These are phyloP conservation scores for Gouania willdenowi DNA, from an alignment of 2,797 vertebrate species.

Conservation along the genomic window DNA sequence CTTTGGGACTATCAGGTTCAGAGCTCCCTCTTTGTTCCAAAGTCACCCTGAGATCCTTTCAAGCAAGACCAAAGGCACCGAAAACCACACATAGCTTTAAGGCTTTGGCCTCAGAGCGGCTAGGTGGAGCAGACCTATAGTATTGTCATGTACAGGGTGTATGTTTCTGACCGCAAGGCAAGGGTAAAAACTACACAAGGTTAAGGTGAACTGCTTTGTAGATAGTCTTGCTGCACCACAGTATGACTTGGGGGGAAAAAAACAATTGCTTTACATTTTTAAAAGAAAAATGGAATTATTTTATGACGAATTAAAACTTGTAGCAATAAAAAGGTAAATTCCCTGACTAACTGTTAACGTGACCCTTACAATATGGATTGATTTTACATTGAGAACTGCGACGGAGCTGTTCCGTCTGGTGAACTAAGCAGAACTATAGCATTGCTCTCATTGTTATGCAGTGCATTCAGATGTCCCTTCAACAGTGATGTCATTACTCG, in stretches of 20 bases:
- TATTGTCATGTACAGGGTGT: constrained; percentile 42
- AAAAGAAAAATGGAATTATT: too few relatives aligned
- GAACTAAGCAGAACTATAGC: neutral
- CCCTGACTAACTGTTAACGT: too few relatives aligned
- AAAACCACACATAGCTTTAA: constrained; percentile 57
- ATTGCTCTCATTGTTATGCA: constrained; percentile 14
- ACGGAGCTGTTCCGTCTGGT: too few relatives aligned
- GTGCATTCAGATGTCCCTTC: constrained; percentile 19
- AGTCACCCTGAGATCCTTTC: constrained; percentile 44
- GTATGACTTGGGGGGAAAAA: neutral
- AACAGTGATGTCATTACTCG: constrained; percentile 58
- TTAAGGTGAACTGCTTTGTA: constrained; percentile 39
- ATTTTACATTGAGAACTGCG: too few relatives aligned
- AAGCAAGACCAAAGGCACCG: constrained; percentile 57
- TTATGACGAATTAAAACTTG: too few relatives aligned
- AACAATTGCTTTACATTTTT: too few relatives aligned
- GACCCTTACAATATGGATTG: too few relatives aligned
- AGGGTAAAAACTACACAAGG: constrained; percentile 48
- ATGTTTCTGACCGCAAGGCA: constrained; percentile 40
- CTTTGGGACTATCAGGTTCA: constrained; percentile 65
- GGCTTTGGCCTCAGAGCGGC: constrained; percentile 34
- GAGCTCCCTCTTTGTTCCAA: constrained; percentile 61
- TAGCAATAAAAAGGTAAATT: too few relatives aligned
- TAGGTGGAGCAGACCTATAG: constrained; percentile 27
- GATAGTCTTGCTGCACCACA: constrained; percentile 38